Conservation (phyloP, 2,113 vertebrate species). For the Calyptomena viridis region DNA sequence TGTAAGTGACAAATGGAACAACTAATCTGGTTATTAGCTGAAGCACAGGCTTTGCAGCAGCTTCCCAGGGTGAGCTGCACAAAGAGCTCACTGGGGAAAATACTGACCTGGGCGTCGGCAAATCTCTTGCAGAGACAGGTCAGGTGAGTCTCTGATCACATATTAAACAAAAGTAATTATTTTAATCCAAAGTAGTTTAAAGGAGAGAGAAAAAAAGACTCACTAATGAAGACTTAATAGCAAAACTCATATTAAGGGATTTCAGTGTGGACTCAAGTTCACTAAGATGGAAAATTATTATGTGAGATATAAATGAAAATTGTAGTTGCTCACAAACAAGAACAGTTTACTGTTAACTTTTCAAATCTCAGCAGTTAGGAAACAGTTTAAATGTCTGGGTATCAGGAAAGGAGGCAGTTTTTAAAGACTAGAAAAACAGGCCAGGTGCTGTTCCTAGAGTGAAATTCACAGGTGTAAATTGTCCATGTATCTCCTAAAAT, state of each 20-base stretch:
- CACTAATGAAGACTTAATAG: background rate
- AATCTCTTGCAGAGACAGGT: background rate
- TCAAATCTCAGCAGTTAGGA: background rate
- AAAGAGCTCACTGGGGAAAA: background rate
- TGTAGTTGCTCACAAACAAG: background rate
- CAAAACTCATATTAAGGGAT: background rate
- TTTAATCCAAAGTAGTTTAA: conserved; percentile 10
- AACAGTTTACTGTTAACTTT: background rate
- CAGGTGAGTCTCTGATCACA: background rate
- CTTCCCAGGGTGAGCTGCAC: background rate
- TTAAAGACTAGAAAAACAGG: background rate
- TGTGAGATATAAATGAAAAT: background rate
- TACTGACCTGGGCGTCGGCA: background rate
- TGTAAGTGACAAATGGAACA: background rate
- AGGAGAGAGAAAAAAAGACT: background rate
- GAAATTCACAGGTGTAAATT: background rate
- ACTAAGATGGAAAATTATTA: background rate
- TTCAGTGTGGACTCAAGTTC: background rate
- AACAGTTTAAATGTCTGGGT: background rate
- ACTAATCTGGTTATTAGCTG: background rate
- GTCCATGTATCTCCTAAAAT: background rate
- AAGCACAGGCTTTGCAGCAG: background rate
- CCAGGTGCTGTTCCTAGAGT: background rate
- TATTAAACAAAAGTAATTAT: conserved; percentile 27
- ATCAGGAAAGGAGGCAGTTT: background rate